Base-by-base conservation (phyloP, 2,888 invertebrate genomes). In the Volucella inflata region DNA sequence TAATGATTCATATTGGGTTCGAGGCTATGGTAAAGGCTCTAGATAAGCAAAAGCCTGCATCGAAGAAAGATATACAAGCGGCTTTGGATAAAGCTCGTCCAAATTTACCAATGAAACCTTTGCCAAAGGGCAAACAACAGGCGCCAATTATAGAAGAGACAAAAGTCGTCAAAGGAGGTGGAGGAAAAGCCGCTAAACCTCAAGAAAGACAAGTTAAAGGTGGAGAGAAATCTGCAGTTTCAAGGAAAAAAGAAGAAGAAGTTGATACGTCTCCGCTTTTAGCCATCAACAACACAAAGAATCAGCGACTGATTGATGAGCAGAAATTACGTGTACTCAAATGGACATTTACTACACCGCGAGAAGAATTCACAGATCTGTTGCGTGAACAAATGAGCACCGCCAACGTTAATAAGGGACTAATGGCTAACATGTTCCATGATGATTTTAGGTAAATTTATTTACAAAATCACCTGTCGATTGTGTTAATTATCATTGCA, bases 331-430 rank as follows among this genome's bases (percentile, higher is more conserved):
- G 98, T 93, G 95, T 96, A 6, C 93, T 99, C 17, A 98, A 97
- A 91, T 99, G 99, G 99, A 98, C 98, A 91, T 99, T 99, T 90
- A 96, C 97, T 0, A 95, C 96, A 0, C 98, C 99, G 0, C 94
- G 98, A 36, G 96, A 97, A 89, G 99, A 99, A 90, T 99, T 98
- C 93, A 96, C 98, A 12, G 97, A 98, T 16, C 94, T 98, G 87
- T 93, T 99, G 59, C 96, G 96, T 88, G 97, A 97, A 87, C 97
- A 98, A 90, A 98, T 99, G 98, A 93, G 93, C 0, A 94, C 95
- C 30, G 98, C 98, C 0, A 97, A 96, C 82, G 95, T 98, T 60
- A 98, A 98, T 91, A 97, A 96, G 90, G 95, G 95, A 70, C 93
- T 99, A 4, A 95, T 98, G 90, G 94, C 95, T 0, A 97, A 98